Evolutionary conservation across 2,113 vertebrate species (phyloP).

Genomic region (Cervus canadensis): DNA sequence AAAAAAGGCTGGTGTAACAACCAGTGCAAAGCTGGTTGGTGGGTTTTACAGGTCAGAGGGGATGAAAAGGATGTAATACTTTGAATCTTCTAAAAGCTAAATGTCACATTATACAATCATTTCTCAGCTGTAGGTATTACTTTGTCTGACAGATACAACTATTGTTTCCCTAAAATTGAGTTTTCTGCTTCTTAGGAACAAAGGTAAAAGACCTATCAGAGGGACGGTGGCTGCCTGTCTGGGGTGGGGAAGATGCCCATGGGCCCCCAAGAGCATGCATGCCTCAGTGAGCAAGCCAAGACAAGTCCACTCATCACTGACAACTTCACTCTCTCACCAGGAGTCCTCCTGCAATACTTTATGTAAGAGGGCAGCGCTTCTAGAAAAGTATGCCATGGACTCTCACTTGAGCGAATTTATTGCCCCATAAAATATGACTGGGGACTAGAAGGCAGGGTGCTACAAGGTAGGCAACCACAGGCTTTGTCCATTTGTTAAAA

Average conservation of each 20-base stretch:
- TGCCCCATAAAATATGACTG: neutral
- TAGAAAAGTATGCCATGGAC: neutral
- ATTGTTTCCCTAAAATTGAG: conserved; percentile 39
- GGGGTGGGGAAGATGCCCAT: neutral
- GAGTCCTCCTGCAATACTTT: conserved; percentile 13
- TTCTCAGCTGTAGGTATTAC: conserved; percentile 32
- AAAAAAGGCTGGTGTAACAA: conserved; percentile 15
- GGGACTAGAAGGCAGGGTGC: neutral
- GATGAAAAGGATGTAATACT: neutral
- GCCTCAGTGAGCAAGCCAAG: neutral
- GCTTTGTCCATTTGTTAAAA: neutral
- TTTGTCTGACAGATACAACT: conserved; percentile 53
- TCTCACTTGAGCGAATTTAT: neutral
- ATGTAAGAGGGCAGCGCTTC: conserved; percentile 18
- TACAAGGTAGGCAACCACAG: neutral
- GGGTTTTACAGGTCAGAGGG: conserved; percentile 15
- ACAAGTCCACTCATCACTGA: neutral
- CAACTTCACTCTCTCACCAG: neutral
- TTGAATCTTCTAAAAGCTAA: conserved; percentile 38
- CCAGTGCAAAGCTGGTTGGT: neutral
- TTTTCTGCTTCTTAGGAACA: conserved; percentile 45
- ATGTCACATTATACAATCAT: conserved; percentile 44
- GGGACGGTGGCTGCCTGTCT: neutral
- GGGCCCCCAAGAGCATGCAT: neutral
- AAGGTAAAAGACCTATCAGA: conserved; percentile 42